Base-by-base conservation (phyloP, 2,113 vertebrate genomes). In the Misgurnus anguillicaudatus region DNA sequence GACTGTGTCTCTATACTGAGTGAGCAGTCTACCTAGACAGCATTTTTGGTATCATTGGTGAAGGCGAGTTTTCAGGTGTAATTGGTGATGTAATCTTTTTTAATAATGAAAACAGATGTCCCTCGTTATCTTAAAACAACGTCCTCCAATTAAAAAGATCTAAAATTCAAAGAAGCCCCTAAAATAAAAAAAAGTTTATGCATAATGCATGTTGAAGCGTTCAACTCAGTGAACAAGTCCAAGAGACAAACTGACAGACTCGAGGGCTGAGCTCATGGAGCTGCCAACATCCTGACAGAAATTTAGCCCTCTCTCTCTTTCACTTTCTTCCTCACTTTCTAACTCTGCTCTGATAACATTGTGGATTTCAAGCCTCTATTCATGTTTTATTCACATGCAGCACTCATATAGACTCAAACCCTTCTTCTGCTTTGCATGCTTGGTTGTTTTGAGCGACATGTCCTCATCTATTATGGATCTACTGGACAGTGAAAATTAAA, bases 311-410 rank as follows among this genome's bases (percentile, higher is more conserved):
- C 58, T 66, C 17, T 41, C 38, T 63, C 38, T 4, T 5, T 47
- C 57, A 13, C 14, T 77, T 13, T 45, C 17, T 38, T 41, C 58
- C 60, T 53, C 7, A 73, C 77, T 86, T 41, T 64, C 60, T 53
- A 9, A 73, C 77, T 86, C 48, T 82, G 73, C 70, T 72, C 69
- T 82, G 80, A 76, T 84, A 80, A 80, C 69, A 76, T 78, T 79
- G 36, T 80, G 80, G 84, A 84, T 87, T 88, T 83, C 71, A 86
- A 87, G 85, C 80, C 48, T 86, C 85, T 85, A 80, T 86, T 90
- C 88, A 90, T 92, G 89, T 91, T 92, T 93, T 89, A 92, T 92
- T 90, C 87, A 90, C 88, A 85, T 85, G 72, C 62, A 82, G 70
- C 80, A 84, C 89, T 92, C 83, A 89, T 83, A 84, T 85, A 72